A percentile compares a stretch with the other conserved stretches of the same genome.
Conservation (phyloP, 2,888 invertebrate species). For the Rhingia campestris region DNA sequence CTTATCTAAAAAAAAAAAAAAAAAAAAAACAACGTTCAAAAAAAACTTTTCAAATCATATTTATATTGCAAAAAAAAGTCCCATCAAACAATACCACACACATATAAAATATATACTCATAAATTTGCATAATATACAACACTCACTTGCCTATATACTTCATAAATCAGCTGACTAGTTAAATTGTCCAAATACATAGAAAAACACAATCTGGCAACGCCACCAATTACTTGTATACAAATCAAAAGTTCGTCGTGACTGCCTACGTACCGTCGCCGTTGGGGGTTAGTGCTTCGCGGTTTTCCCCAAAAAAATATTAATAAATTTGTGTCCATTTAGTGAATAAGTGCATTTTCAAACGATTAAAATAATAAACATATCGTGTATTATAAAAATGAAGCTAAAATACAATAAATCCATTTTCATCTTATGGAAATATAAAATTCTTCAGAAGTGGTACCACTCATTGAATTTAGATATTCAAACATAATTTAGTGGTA, state of each 20-base stretch:
- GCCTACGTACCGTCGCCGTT: conserved; percentile 43
- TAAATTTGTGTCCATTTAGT: conserved; percentile 26
- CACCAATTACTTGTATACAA: conserved; percentile 63
- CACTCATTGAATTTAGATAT: conserved; percentile 62
- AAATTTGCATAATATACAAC: neutral
- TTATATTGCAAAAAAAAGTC: too few relatives aligned
- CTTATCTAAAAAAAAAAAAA: too few relatives aligned
- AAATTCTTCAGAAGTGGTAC: conserved; percentile 68
- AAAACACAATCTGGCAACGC: conserved; percentile 49
- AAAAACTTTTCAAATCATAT: too few relatives aligned
- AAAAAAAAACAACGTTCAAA: too few relatives aligned
- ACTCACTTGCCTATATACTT: conserved; percentile 36
- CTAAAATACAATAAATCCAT: conserved; percentile 57
- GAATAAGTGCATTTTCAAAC: conserved; percentile 33
- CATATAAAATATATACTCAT: too few relatives aligned
- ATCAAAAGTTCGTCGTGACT: conserved; percentile 57
- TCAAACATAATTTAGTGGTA: conserved; percentile 78
- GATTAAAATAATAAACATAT: conserved; percentile 29
- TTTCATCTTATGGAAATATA: conserved; percentile 63
- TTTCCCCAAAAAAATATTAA: conserved; percentile 37
- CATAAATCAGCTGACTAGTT: conserved; percentile 43
- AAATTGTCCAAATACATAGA: conserved; percentile 13
- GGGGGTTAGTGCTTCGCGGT: conserved; percentile 54
- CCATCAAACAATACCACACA: too few relatives aligned
- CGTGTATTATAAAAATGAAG: conserved; percentile 19